phyloP scores from a whole-genome alignment of 2,113 vertebrate species.

The Phylloscopus trochiloides region DNA sequence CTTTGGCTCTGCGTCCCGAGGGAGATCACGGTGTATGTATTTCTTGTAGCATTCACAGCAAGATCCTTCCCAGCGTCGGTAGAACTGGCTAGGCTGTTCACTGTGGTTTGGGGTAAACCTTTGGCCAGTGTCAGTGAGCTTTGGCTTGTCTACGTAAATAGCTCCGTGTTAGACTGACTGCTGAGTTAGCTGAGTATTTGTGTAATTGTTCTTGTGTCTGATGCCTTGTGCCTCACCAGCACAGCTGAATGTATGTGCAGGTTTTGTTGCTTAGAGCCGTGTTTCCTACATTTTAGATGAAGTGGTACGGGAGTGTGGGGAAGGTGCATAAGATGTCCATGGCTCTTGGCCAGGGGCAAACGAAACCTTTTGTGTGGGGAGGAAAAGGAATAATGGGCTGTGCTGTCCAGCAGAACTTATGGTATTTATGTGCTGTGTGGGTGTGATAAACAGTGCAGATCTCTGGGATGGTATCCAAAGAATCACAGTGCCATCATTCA shows the following conservation, averaged over 20 bases:
- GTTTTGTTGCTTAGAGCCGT: background rate
- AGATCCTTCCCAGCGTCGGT: background rate
- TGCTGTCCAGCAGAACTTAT: rapidly evolving
- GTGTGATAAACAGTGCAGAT: background rate
- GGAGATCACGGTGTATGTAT: rapidly evolving
- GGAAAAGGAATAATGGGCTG: background rate
- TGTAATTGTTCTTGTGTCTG: background rate
- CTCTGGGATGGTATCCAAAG: background rate
- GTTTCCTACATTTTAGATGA: background rate
- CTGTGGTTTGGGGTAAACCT: background rate
- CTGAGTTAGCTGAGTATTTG: background rate
- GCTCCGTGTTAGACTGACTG: background rate
- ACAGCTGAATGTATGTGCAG: background rate
- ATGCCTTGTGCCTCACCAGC: background rate
- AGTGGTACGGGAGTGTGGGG: rapidly evolving
- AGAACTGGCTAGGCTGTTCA: background rate
- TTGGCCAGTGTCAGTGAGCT: background rate
- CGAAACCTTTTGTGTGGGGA: background rate
- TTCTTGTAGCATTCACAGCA: background rate
- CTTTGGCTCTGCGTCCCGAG: background rate
- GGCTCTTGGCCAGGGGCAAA: background rate
- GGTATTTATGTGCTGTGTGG: background rate
- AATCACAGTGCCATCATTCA: background rate
- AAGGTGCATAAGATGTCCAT: rapidly evolving
- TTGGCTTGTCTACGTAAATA: rapidly evolving